phyloP scores from a whole-genome alignment of 2,888 invertebrate genomes.

The Cheiracanthium punctorium region DNA sequence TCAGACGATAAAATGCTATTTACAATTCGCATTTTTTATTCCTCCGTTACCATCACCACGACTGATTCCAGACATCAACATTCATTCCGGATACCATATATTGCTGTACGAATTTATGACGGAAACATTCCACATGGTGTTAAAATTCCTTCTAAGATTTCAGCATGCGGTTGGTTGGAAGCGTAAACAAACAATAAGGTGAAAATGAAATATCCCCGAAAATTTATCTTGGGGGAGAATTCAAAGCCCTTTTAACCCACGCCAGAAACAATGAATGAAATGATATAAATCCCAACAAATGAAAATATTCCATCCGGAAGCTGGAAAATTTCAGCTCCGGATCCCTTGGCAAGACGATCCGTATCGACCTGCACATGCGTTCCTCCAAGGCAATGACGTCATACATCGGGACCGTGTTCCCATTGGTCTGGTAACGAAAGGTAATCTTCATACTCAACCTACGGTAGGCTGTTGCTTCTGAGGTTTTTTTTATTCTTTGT shows the following conservation, averaged over 20 bases:
- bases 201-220: background rate
- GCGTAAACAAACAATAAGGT: background rate
- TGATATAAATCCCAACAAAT: constrained; percentile 36
- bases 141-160: background rate
- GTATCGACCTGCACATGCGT: constrained; percentile 62
- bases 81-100: no score
- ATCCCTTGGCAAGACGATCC: constrained; percentile 58
- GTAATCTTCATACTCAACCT: constrained; percentile 46
- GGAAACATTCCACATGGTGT: no score
- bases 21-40: background rate
- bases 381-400: constrained; percentile 24
- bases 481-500: background rate
- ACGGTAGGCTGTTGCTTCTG: constrained; percentile 29
- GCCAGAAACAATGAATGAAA: background rate
- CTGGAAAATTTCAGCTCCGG: constrained; percentile 38
- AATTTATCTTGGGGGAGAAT: background rate
- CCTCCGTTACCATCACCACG: no score
- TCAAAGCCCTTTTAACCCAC: background rate
- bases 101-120: no score
- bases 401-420: constrained; percentile 33
- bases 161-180: background rate
- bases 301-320: constrained; percentile 37
- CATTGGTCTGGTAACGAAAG: constrained; percentile 44
- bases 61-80: no score
- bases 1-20: background rate